Base-by-base conservation (phyloP, 2,888 invertebrate species). In the Argyra leucocephala region DNA sequence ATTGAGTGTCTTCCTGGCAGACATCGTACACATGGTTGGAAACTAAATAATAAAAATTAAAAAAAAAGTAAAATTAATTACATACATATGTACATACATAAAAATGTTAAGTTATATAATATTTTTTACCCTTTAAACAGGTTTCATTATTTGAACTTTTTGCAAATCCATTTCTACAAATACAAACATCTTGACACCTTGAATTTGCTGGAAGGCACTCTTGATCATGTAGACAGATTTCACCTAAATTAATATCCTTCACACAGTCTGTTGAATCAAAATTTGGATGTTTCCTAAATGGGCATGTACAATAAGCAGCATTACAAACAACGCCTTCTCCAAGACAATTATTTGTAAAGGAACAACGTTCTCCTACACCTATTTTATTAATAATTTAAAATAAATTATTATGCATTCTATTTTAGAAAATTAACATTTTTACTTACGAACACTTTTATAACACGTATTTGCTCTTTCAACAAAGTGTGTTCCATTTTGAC, bases 361-460 rank as follows among this genome's bases (percentile, higher is more conserved):
- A 70, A 66, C 80, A 80, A 63, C 69, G 70, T 26, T 73, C 69
- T 24, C 78, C 77, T 23, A 80, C 70, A 63, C 73, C 80, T 80
- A 63, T 15, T 31, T 31, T 31, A 31, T n/a, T n/a, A n/a, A n/a
- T n/a, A n/a, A n/a, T n/a, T n/a, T 67, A 68, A 63, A 22, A 62
- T 63, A 15, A 68, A 68, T 31, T 31, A 31, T 31, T 31, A 10
- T 3, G n/a, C n/a, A n/a, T n/a, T 26, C 18, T 3, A 10, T 60
- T n/a, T 18, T 15, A 63, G 36, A 10, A 58, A 36, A 21, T 7
- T 18, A 23, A 24, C 9, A 58, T 58, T 1, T 22, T 21, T 48
- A 72, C 72, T 72, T 71, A 80, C 80, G 75, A 61, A 76, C 74
- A 64, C 76, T 74, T 70, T 75, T 71, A 72, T 78, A 78, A 70